Evolutionary conservation across 2,113 vertebrate species (phyloP), one percentile per base, ranked within the genome.

Genomic region (Melanerpes formicivorus): DNA sequence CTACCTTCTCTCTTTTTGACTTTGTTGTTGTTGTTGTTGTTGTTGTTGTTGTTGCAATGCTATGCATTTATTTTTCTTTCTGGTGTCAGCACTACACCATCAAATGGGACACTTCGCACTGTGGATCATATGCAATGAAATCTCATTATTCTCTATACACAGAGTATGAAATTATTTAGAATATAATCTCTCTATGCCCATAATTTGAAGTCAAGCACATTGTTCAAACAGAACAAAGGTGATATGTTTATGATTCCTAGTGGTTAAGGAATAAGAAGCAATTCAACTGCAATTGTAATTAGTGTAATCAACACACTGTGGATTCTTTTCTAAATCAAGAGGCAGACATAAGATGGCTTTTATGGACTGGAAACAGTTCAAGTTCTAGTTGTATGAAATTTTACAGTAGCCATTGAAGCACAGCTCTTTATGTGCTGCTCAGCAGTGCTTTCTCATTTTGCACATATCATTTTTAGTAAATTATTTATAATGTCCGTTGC

Each of bases 271-370:
- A 55, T 64, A 80, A 89, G 42, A 18, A 90, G 26, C 21, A 78
- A 92, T 82, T 90, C 64, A 71, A 13, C 75, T 60, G 10, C 11
- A 44, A 40, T 29, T 40, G 5, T 27, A 91, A 86, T 91, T 74
- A 87, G 42, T 56, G 34, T 42, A 81, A 89, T 90, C 32, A 91
- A 86, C 73, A 87, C 50, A 56, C 12, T 71, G 63, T 83, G 44
- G 69, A 50, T 90, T 89, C 50, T 37, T 37, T 89, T 90, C 87
- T 62, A 75, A 90, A 87, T 74, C 25, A 92, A 92, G 64, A 85
- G 16, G 18, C 25, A 89, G 60, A 32, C 3, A 87, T 8, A 13
- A 87, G 37, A 19, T 32, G 13, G 1, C 80, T 84, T 84, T 87
- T n/a, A 73, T 14, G 26, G 56, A 26, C 52, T 64, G 30, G 22